A percentile compares a stretch with the other conserved stretches of the same genome.
These are phyloP conservation scores for Plutella xylostella DNA, from an alignment of 2,888 invertebrate species.

Conservation along the genomic window DNA sequence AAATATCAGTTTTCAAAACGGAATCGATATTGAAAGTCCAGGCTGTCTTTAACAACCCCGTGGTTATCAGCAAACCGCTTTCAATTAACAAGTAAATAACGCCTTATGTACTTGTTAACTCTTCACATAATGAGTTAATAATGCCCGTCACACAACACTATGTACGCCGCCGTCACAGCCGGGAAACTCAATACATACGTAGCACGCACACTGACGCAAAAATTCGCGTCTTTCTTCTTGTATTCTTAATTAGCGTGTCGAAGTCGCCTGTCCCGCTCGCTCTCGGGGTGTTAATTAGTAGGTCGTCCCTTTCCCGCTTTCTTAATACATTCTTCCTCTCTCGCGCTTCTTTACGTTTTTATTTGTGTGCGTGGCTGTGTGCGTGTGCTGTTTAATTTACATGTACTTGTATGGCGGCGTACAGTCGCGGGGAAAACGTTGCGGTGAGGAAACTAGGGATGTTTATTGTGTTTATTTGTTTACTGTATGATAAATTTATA, in stretches of 20 bases:
- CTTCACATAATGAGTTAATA: conserved; percentile 69
- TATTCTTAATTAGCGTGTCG: conserved; percentile 78
- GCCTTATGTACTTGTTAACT: conserved; percentile 59
- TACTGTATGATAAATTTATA: too few relatives aligned
- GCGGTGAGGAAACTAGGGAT: neutral
- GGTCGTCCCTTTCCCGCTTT: conserved; percentile 65
- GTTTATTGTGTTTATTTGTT: neutral
- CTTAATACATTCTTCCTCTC: conserved; percentile 71
- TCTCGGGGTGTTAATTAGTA: conserved; percentile 57
- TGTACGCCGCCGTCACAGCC: conserved; percentile 42
- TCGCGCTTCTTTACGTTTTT: conserved; percentile 69
- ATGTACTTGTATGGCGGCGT: conserved; percentile 67
- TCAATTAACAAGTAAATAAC: conserved; percentile 66
- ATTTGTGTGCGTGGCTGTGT: conserved; percentile 69
- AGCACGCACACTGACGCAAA: conserved; percentile 38
- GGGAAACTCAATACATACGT: conserved; percentile 41
- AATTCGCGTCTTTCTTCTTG: conserved; percentile 74
- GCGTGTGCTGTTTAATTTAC: conserved; percentile 69
- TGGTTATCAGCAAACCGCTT: conserved; percentile 62
- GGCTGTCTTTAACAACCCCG: conserved; percentile 44
- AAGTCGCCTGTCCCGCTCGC: conserved; percentile 46
- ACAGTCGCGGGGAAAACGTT: conserved; percentile 31
- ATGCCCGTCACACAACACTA: conserved; percentile 37
- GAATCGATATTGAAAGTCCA: conserved; percentile 20
- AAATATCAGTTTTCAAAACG: too few relatives aligned